These are phyloP conservation scores for Phoeniculus purpureus DNA, from an alignment of 2,797 vertebrate genomes.

Conservation along the genomic window DNA sequence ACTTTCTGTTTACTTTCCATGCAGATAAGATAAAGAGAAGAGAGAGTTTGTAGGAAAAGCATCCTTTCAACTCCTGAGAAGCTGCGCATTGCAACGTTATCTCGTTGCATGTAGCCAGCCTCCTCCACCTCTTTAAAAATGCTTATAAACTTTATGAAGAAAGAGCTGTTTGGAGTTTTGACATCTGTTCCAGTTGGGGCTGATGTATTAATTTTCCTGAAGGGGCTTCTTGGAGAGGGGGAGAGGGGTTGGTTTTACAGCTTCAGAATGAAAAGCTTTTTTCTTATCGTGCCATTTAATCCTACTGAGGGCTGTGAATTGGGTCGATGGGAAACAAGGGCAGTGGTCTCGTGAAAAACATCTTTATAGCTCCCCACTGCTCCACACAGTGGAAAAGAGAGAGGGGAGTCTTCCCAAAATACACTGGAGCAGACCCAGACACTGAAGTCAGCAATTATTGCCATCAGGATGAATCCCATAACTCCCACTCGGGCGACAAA, in stretches of 20 bases:
- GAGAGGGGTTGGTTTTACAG: slow-evolving; percentile 30
- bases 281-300: slow-evolving; percentile 47
- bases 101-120: background rate
- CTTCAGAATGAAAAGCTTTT: slow-evolving; percentile 35
- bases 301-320: slow-evolving; percentile 30
- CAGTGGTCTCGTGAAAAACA: slow-evolving; percentile 35
- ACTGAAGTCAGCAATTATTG: slow-evolving; percentile 33
- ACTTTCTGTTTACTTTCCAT: slow-evolving; percentile 81
- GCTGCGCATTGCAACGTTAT: slow-evolving; percentile 42
- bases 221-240: background rate
- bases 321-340: background rate
- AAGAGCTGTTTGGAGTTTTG: slow-evolving; percentile 27
- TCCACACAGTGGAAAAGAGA: slow-evolving; percentile 24
- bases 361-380: slow-evolving; percentile 24
- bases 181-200: slow-evolving; percentile 16
- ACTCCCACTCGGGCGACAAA: slow-evolving; percentile 30
- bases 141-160: slow-evolving; percentile 18
- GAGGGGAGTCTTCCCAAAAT: slow-evolving; percentile 19
- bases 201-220: background rate
- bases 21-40: slow-evolving; percentile 74
- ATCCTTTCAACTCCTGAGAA: slow-evolving; percentile 54
- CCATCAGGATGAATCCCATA: slow-evolving; percentile 11
- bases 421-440: slow-evolving; percentile 25
- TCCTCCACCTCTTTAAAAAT: slow-evolving; percentile 35
- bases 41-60: slow-evolving; percentile 62